Evolutionary conservation across 2,888 invertebrate species (phyloP).

Genomic region (Andrena chrysosceles): DNA sequence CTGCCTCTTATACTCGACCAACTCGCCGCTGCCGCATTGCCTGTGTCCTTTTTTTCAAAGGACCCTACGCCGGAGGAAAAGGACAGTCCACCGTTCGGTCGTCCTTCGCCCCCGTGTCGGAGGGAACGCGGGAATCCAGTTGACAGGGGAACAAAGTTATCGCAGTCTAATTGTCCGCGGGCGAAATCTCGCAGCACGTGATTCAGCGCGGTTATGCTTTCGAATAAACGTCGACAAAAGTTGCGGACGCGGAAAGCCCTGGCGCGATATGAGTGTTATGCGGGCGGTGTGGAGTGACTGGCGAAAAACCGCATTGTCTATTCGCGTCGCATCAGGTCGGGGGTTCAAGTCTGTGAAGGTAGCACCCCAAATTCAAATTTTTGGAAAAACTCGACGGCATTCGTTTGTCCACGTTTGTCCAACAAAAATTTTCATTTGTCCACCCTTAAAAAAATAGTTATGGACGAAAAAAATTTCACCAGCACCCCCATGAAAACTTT

Average conservation of each 20-base stretch:
- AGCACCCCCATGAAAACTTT: too few species aligned
- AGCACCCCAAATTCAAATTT: too few species aligned
- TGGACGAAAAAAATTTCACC: too few species aligned
- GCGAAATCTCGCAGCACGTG: slow-evolving; percentile 6
- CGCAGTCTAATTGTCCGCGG: background rate
- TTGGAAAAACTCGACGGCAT: too few species aligned
- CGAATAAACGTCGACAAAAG: slow-evolving; percentile 21
- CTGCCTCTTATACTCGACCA: slow-evolving; percentile 8
- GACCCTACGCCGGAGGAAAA: background rate
- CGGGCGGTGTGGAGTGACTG: slow-evolving; percentile 2
- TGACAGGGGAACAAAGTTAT: background rate
- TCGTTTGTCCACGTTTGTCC: too few species aligned
- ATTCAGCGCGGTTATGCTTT: slow-evolving; percentile 13
- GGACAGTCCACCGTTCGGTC: background rate
- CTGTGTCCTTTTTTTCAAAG: background rate
- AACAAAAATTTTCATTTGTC: too few species aligned
- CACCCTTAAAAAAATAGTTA: too few species aligned
- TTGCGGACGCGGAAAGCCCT: slow-evolving; percentile 6
- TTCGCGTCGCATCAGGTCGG: background rate
- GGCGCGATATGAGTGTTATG: slow-evolving; percentile 24
- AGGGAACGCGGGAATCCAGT: background rate
- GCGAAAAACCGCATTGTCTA: background rate
- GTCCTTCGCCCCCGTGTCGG: background rate
- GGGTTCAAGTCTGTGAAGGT: too few species aligned
- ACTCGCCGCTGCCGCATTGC: background rate